A percentile compares a stretch with the other conserved stretches of the same genome.
Conservation (phyloP, 2,797 vertebrate genomes). For the Erpetoichthys calabaricus region DNA sequence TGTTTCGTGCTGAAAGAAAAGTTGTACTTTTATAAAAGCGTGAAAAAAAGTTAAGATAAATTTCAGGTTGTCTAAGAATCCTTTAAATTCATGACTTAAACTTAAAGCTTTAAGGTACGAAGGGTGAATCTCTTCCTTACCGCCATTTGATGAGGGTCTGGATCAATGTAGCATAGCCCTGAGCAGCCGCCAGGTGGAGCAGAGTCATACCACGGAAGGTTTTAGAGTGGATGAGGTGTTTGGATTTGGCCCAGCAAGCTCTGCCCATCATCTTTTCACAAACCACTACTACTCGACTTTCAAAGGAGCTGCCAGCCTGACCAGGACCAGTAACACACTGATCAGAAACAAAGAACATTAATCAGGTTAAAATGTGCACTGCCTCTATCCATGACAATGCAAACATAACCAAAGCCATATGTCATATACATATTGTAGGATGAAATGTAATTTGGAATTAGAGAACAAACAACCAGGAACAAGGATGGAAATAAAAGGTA, state of each 20-base stretch:
- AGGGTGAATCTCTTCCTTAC: conserved; percentile 43
- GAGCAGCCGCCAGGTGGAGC: conserved; percentile 88
- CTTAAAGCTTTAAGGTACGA: background rate
- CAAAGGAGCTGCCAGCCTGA: conserved; percentile 84
- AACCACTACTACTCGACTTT: conserved; percentile 92
- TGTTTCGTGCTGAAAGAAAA: conserved; percentile 71
- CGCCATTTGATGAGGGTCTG: conserved; percentile 99
- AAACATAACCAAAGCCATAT: no score
- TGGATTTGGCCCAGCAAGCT: conserved; percentile 95
- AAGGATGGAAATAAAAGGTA: no score
- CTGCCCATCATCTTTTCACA: conserved; percentile 99
- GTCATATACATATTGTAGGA: no score
- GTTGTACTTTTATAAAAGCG: no score
- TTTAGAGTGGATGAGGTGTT: conserved; percentile 97
- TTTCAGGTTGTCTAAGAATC: no score
- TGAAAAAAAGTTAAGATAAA: no score
- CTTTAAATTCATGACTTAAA: no score
- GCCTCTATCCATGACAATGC: no score
- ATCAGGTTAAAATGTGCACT: no score
- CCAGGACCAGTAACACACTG: conserved; percentile 60
- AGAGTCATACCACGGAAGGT: conserved; percentile 97
- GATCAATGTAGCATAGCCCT: conserved; percentile 95
- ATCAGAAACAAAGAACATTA: conserved; percentile 9
- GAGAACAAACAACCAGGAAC: no score
- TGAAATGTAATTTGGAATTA: no score